Percentiles rank a stretch among this genome's conserved stretches.
phyloP scores from a whole-genome alignment of 2,888 invertebrate species.

The Chrysina gloriosa region DNA sequence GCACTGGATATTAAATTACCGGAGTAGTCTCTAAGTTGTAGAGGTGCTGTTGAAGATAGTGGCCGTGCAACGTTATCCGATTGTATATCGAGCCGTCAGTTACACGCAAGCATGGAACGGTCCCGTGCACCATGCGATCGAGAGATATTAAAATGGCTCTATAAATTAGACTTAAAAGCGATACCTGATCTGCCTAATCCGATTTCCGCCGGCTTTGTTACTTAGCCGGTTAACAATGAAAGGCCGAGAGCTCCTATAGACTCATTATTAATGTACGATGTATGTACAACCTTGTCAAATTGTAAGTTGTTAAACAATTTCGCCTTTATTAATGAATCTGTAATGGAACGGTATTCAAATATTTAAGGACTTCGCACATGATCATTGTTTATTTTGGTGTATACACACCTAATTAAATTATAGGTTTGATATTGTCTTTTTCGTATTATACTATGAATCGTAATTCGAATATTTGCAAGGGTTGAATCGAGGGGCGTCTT shows the following conservation, averaged over 20 bases:
- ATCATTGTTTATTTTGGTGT: too few species aligned
- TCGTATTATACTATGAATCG: too few species aligned
- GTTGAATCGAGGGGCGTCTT: too few species aligned
- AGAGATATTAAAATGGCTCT: not conserved
- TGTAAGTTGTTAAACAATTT: not conserved
- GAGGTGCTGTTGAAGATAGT: not conserved
- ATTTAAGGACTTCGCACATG: too few species aligned
- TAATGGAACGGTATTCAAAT: too few species aligned
- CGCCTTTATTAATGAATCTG: too few species aligned
- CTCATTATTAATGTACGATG: not conserved
- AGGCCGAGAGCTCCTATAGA: not conserved
- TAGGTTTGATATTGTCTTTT: too few species aligned
- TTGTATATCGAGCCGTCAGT: not conserved
- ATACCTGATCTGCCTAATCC: conserved; percentile 11
- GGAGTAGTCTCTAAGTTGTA: conserved; percentile 42
- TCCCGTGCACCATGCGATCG: not conserved
- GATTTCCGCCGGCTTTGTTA: conserved; percentile 4
- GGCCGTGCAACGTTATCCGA: not conserved
- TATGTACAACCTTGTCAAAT: not conserved
- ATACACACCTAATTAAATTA: too few species aligned
- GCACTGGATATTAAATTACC: conserved; percentile 46
- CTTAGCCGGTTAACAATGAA: not conserved
- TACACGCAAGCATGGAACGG: not conserved
- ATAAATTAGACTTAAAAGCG: conserved; percentile 13
- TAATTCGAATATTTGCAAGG: too few species aligned